phyloP scores from a whole-genome alignment of 2,797 vertebrate species.

The Sibirionetta formosa region DNA sequence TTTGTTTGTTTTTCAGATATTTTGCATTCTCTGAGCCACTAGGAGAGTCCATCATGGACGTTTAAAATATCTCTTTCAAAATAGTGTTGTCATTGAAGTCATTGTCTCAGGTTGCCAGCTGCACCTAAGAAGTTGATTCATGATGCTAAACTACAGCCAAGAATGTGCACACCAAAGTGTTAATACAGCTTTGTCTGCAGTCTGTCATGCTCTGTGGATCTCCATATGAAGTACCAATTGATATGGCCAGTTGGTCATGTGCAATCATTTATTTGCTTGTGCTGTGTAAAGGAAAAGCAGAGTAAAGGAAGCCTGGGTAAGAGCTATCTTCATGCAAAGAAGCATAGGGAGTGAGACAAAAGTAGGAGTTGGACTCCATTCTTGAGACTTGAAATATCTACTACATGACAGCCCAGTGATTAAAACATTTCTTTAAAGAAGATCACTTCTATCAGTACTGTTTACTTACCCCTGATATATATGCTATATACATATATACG shows the following conservation, averaged over 20 bases:
- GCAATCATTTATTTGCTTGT: neutral
- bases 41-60: neutral
- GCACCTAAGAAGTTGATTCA: rapidly evolving
- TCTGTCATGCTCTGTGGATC: neutral
- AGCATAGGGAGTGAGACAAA: neutral
- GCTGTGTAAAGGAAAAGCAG: neutral
- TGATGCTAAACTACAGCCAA: neutral
- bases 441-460: neutral
- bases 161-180: rapidly evolving
- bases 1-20: neutral
- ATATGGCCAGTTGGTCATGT: neutral
- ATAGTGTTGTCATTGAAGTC: neutral
- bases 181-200: neutral
- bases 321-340: neutral
- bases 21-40: neutral
- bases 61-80: neutral
- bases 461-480: neutral
- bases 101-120: neutral
- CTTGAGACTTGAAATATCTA: neutral
- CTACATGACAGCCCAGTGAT: neutral
- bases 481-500: neutral
- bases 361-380: neutral
- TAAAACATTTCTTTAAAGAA: neutral
- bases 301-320: neutral
- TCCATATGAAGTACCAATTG: too few relatives aligned